phyloP scores from a whole-genome alignment of 1,140 invertebrate genomes.

The Macrobrachium rosenbergii region DNA sequence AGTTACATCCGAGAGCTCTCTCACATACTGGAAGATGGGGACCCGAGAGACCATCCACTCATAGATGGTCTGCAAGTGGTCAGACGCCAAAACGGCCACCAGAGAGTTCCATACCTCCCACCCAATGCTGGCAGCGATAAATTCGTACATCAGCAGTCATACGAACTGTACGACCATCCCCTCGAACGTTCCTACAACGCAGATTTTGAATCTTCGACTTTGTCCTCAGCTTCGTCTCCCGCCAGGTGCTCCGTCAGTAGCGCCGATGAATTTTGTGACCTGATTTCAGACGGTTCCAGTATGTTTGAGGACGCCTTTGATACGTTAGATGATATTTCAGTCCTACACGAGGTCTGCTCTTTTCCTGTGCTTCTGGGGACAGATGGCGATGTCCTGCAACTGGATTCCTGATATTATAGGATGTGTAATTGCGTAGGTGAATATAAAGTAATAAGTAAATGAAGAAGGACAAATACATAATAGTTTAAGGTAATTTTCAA shows the following conservation, averaged over 20 bases:
- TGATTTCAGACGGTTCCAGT: constrained; percentile 50
- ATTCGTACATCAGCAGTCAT: too few relatives aligned
- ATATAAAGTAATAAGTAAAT: too few relatives aligned
- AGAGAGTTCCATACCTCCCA: background rate
- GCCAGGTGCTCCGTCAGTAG: background rate
- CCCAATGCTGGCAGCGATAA: too few relatives aligned
- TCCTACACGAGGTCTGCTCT: constrained; percentile 36
- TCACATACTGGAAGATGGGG: constrained; percentile 40
- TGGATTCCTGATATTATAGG: background rate
- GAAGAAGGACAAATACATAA: too few relatives aligned
- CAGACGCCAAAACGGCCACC: background rate
- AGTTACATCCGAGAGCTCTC: constrained; percentile 51
- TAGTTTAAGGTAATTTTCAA: too few relatives aligned
- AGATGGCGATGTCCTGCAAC: constrained; percentile 31
- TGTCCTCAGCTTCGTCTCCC: background rate
- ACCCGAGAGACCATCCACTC: constrained; percentile 16
- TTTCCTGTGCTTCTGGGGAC: constrained; percentile 38
- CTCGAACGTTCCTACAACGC: background rate
- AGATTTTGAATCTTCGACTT: background rate
- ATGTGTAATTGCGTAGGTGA: too few relatives aligned
- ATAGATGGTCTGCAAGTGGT: background rate
- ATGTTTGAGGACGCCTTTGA: constrained; percentile 49
- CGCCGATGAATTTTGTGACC: constrained; percentile 41
- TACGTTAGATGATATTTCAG: constrained; percentile 50
- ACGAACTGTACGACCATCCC: too few relatives aligned